A percentile compares a stretch with the other conserved stretches of the same genome.
phyloP scores from a whole-genome alignment of 2,888 invertebrate genomes.

The Bedellia somnulentella region DNA sequence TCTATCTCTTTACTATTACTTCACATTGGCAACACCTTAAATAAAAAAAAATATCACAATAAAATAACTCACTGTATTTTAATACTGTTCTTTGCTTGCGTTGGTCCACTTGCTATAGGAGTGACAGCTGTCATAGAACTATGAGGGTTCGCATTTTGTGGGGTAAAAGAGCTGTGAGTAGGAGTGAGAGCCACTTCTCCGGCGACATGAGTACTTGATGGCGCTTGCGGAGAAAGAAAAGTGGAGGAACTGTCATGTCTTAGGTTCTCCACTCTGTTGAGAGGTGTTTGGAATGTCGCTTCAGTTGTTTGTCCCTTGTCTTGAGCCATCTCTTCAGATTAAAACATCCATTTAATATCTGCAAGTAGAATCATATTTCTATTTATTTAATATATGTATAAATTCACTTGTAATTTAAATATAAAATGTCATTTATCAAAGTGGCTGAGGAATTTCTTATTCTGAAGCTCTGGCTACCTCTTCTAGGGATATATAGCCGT shows the following conservation, averaged over 20 bases:
- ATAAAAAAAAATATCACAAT: too few species aligned
- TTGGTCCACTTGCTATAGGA: constrained; percentile 52
- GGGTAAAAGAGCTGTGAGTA: constrained; percentile 35
- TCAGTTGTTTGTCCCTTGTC: too few species aligned
- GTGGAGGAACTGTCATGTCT: not conserved
- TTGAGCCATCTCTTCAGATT: too few species aligned
- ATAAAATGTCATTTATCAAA: too few species aligned
- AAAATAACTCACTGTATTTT: constrained; percentile 62
- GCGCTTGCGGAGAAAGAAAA: constrained; percentile 1
- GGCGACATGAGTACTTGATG: constrained; percentile 16
- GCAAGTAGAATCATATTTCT: too few species aligned
- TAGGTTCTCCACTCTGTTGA: not conserved
- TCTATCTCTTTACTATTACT: too few species aligned
- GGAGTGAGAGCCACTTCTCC: constrained; percentile 46
- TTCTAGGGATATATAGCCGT: not conserved
- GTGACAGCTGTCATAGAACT: constrained; percentile 54
- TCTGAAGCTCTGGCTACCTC: not conserved
- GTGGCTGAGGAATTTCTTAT: too few species aligned
- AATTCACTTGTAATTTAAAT: too few species aligned
- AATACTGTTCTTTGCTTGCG: constrained; percentile 62
- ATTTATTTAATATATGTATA: too few species aligned
- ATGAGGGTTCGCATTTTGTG: constrained; percentile 52
- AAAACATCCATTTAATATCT: too few species aligned
- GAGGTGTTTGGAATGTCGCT: not conserved
- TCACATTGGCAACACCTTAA: too few species aligned